Evolutionary conservation across 2,888 invertebrate species (phyloP), one percentile per base, ranked within the genome.

Genomic region (Cheiracanthium punctorium): DNA sequence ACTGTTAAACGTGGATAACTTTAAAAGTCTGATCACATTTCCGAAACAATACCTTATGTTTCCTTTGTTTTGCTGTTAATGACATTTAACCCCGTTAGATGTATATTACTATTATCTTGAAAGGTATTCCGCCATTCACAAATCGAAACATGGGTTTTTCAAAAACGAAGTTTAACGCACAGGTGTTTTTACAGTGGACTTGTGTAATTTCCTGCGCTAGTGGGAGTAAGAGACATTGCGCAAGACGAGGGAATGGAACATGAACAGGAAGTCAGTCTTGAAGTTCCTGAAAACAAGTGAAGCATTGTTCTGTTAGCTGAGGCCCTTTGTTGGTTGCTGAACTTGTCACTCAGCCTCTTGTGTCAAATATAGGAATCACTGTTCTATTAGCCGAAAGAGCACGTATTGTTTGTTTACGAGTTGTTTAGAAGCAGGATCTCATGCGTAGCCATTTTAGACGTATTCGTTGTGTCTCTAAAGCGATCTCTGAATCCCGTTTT

Each of bases 351-450:
- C 48, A 17, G 12, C 48, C 2, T 48, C 48, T 48, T 48, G 17
- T 48, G 48, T 48, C 48, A 48, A 48, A 48, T 48, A n/a, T n/a
- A n/a, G 17, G 48, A 17, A 48, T 48, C 48, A 17, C 48, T 48
- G 48, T 48, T 48, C 48, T 48, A 48, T 48, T 48, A 48, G 48
- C 17, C 48, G 48, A 48, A 48, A 48, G n/a, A n/a, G 48, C 48
- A 17, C 17, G 48, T 48, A 48, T 48, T 48, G 17, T 48, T 48
- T 48, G 7, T 48, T 48, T 17, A 12, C n/a, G 17, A 48, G 10
- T 48, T 48, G 37, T 12, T 37, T 37, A 12, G 37, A 37, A 37
- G 37, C 37, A 12, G 37, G 5, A 37, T 37, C 48, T 48, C 48
- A 48, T 10, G 48, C 48, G 48, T 48, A 48, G 2, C 48, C 48